Conservation (phyloP, 1,140 invertebrate genomes). For the Aleiodes sp. region DNA sequence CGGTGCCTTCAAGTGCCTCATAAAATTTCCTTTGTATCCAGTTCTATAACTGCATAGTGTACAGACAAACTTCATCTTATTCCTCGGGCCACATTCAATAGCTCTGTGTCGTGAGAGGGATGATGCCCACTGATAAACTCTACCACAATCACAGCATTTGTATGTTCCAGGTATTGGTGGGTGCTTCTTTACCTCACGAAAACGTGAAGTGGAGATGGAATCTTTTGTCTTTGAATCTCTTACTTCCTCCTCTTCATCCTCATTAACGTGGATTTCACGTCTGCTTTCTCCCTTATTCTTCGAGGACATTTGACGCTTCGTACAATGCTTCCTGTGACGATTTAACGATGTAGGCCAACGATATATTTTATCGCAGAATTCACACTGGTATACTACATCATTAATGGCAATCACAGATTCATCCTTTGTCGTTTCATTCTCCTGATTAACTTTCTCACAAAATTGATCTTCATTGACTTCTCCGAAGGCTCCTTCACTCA, state of each 20-base stretch:
- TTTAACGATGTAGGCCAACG: not conserved
- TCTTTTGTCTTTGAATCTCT: not conserved
- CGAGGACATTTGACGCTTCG: not conserved
- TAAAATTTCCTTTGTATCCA: constrained; percentile 34
- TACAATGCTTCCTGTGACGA: not conserved
- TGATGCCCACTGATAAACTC: constrained; percentile 48
- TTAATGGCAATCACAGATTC: not conserved
- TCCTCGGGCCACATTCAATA: constrained; percentile 50
- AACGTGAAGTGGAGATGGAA: not conserved
- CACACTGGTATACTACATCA: constrained; percentile 24
- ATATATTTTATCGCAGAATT: constrained; percentile 37
- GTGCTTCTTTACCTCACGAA: constrained; percentile 25
- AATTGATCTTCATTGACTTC: not conserved
- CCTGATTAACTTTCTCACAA: not conserved
- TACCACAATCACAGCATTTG: constrained; percentile 44
- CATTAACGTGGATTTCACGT: not conserved
- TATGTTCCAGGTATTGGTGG: constrained; percentile 22
- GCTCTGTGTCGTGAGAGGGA: constrained; percentile 54
- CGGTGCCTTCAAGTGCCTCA: constrained; percentile 34
- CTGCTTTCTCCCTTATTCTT: not conserved
- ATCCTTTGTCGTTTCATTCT: not conserved
- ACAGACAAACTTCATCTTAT: constrained; percentile 39
- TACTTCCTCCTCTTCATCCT: not conserved
- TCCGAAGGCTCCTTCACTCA: not conserved
- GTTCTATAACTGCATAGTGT: constrained; percentile 25